These are phyloP conservation scores for Ramphastos sulfuratus DNA, from an alignment of 2,113 vertebrate genomes.

Conservation along the genomic window DNA sequence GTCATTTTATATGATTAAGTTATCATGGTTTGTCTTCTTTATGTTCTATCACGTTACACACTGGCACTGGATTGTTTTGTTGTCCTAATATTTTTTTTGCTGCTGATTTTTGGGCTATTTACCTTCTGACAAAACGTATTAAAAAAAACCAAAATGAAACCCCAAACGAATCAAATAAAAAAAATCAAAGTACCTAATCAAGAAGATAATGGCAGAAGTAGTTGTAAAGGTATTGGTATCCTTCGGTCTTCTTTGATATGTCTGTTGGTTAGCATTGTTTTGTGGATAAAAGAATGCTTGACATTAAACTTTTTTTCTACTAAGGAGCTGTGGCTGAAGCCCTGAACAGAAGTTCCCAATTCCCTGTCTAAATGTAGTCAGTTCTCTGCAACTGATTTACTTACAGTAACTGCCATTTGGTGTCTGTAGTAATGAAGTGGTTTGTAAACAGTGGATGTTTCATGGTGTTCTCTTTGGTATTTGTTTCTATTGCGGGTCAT, in stretches of 20 bases:
- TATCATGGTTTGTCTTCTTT: conserved; percentile 78
- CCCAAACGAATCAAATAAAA: not conserved
- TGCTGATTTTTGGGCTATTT: conserved; percentile 76
- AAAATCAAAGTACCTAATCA: conserved; percentile 63
- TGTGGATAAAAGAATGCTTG: conserved; percentile 77
- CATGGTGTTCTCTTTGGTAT: conserved; percentile 78
- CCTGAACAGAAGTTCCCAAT: conserved; percentile 61
- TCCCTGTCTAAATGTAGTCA: conserved; percentile 71
- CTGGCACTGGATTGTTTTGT: conserved; percentile 74
- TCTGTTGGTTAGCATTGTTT: conserved; percentile 79
- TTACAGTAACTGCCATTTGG: conserved; percentile 82
- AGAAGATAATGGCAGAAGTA: conserved; percentile 64
- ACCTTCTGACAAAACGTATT: conserved; percentile 63
- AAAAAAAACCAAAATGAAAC: not conserved
- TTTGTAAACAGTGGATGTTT: conserved; percentile 80
- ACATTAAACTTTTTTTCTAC: conserved; percentile 75
- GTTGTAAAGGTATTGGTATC: conserved; percentile 73
- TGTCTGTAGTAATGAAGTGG: conserved; percentile 83
- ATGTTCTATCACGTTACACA: conserved; percentile 72
- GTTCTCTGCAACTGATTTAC: conserved; percentile 75
- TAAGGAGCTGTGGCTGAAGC: conserved; percentile 71
- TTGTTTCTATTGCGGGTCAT: conserved; percentile 78
- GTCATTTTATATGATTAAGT: conserved; percentile 82
- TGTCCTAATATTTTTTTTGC: conserved; percentile 75
- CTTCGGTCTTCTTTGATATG: conserved; percentile 71